Conservation (phyloP, 2,113 vertebrate genomes). For the Bubo scandiacus region DNA sequence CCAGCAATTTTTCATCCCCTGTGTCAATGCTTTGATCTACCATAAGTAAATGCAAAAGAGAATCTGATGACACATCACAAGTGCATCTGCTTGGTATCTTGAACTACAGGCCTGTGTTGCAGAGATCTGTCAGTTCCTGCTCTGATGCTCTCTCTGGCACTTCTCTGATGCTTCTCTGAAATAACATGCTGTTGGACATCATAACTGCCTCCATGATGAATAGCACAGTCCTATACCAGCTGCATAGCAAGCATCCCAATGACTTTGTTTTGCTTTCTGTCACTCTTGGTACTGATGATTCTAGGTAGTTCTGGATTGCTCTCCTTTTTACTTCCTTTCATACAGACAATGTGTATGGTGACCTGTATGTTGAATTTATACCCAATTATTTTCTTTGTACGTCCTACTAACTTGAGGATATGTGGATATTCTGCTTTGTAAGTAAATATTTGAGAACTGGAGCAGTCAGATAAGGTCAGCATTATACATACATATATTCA, state of each 20-base stretch:
- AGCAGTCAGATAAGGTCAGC: background rate
- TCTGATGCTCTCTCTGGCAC: background rate
- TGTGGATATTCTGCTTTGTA: background rate
- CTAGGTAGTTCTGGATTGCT: background rate
- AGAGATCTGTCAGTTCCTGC: constrained; percentile 5
- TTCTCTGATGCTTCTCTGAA: background rate
- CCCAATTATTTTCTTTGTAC: background rate
- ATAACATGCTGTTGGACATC: background rate
- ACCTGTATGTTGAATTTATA: background rate
- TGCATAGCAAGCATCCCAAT: background rate
- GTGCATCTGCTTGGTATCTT: constrained; percentile 33
- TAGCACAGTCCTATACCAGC: background rate
- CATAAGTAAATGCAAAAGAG: constrained; percentile 48
- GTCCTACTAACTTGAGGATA: background rate
- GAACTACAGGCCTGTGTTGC: constrained; percentile 22
- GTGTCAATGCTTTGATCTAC: constrained; percentile 63
- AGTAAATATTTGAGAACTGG: background rate
- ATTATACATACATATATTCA: background rate
- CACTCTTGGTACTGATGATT: background rate
- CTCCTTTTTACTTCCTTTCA: background rate
- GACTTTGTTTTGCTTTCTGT: background rate
- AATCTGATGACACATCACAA: constrained; percentile 57
- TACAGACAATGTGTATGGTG: background rate
- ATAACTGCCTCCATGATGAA: background rate
- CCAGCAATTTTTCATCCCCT: constrained; percentile 27